phyloP scores from a whole-genome alignment of 2,797 vertebrate species.

The Siniperca undulata region DNA sequence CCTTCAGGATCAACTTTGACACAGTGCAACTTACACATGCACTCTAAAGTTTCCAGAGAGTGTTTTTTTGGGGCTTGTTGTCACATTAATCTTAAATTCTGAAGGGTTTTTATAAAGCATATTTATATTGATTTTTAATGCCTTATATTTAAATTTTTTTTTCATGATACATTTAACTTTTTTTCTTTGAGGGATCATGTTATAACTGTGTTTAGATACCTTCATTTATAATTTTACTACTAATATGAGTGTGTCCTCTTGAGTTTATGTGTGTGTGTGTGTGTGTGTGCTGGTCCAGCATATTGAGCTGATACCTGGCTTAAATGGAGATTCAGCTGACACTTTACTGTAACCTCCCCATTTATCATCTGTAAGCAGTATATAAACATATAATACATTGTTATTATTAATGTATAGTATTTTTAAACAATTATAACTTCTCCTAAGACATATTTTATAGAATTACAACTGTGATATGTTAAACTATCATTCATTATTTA shows the following conservation, averaged over 20 bases:
- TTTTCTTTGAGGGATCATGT: neutral
- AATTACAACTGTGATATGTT: neutral
- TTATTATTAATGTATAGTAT: neutral
- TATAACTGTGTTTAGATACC: neutral
- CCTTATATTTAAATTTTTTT: neutral
- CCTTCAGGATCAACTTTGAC: constrained; percentile 27
- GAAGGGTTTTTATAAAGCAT: neutral
- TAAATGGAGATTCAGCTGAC: neutral
- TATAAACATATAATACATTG: too few relatives aligned
- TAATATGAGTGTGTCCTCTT: neutral
- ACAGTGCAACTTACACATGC: constrained; percentile 12
- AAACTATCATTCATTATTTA: neutral
- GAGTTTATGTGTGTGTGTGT: neutral
- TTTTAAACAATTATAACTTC: neutral
- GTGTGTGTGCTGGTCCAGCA: neutral
- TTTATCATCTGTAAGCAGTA: neutral
- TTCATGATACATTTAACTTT: neutral
- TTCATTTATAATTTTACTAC: neutral
- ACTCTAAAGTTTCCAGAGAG: constrained; percentile 11
- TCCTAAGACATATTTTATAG: too few relatives aligned
- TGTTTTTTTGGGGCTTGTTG: neutral
- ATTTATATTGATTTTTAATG: neutral
- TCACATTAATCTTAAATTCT: neutral
- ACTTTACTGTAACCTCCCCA: neutral
- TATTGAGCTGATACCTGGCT: neutral